Percentiles rank a stretch among this genome's conserved stretches.
These are phyloP conservation scores for Bryconaethiops microstoma DNA, from an alignment of 2,797 vertebrate genomes.

Conservation along the genomic window DNA sequence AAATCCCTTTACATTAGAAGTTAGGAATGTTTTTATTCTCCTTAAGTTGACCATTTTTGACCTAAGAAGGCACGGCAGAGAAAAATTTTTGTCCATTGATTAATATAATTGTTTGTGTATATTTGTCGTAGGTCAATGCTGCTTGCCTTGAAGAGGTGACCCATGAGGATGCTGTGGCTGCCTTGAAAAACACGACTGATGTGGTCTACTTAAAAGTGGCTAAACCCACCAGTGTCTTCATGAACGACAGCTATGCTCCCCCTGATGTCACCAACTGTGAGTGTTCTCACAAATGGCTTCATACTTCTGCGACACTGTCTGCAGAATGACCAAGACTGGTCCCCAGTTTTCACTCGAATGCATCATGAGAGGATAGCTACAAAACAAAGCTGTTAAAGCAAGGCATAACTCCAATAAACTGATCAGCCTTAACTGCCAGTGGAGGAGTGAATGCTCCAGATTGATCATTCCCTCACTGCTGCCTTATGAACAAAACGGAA, in stretches of 20 bases:
- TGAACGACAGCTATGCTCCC: slow-evolving; percentile 92
- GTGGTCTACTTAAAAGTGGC: slow-evolving; percentile 95
- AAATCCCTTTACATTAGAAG: too few species aligned
- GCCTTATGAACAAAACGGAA: slow-evolving; percentile 12
- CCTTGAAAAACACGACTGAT: slow-evolving; percentile 95
- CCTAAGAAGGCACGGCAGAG: too few species aligned
- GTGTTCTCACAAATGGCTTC: slow-evolving; percentile 59
- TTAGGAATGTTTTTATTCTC: too few species aligned
- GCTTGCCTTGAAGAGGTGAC: slow-evolving; percentile 90
- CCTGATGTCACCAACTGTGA: slow-evolving; percentile 95
- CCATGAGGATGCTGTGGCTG: slow-evolving; percentile 96
- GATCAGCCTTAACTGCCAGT: background rate
- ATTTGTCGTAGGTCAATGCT: slow-evolving; percentile 84
- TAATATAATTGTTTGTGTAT: slow-evolving; percentile 2
- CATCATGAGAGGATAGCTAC: background rate
- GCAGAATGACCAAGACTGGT: background rate
- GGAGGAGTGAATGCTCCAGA: slow-evolving; percentile 26
- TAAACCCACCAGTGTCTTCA: slow-evolving; percentile 92
- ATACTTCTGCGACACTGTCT: background rate
- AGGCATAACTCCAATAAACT: background rate
- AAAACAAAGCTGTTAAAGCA: background rate
- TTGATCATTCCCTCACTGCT: slow-evolving; percentile 29
- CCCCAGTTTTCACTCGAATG: background rate
- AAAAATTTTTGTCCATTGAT: background rate
- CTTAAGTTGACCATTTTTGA: too few species aligned